Percentiles rank a stretch among this genome's conserved stretches.
Conservation (phyloP, 2,888 invertebrate genomes). For the Cheilosia soror region DNA sequence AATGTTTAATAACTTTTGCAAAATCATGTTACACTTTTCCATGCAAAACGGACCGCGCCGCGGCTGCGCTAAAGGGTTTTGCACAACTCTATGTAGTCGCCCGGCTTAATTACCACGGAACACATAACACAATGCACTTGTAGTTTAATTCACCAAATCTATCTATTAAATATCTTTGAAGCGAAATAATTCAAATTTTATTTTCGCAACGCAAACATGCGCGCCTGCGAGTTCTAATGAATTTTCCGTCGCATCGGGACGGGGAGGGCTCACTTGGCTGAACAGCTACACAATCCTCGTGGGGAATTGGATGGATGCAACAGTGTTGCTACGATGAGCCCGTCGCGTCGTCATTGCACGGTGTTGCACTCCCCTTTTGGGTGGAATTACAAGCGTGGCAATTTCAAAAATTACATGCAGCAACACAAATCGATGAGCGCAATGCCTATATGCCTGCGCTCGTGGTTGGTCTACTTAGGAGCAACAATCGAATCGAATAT, state of each 20-base stretch:
- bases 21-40: conserved; percentile 62
- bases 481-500: conserved; percentile 62
- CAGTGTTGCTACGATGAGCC: conserved; percentile 30
- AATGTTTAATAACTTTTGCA: conserved; percentile 61
- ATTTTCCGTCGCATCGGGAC: conserved; percentile 29
- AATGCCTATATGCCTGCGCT: conserved; percentile 47
- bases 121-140: conserved; percentile 54
- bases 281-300: conserved; percentile 44
- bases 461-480: conserved; percentile 62
- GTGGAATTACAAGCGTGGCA: conserved; percentile 73
- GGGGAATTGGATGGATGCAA: conserved; percentile 25
- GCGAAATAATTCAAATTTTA: conserved; percentile 71
- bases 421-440: conserved; percentile 72
- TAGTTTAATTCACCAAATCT: conserved; percentile 49
- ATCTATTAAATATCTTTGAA: conserved; percentile 40
- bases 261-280: conserved; percentile 30
- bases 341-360: conserved; percentile 61
- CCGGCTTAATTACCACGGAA: conserved; percentile 21
- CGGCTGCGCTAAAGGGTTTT: conserved; percentile 61
- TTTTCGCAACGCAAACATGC: conserved; percentile 69
- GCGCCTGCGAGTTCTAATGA: conserved; percentile 62
- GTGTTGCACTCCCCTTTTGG: conserved; percentile 65
- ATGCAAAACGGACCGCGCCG: conserved; percentile 55
- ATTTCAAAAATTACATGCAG: conserved; percentile 73
- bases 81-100: conserved; percentile 12